phyloP scores from a whole-genome alignment of 2,888 invertebrate genomes.

The Aromia moschata region DNA sequence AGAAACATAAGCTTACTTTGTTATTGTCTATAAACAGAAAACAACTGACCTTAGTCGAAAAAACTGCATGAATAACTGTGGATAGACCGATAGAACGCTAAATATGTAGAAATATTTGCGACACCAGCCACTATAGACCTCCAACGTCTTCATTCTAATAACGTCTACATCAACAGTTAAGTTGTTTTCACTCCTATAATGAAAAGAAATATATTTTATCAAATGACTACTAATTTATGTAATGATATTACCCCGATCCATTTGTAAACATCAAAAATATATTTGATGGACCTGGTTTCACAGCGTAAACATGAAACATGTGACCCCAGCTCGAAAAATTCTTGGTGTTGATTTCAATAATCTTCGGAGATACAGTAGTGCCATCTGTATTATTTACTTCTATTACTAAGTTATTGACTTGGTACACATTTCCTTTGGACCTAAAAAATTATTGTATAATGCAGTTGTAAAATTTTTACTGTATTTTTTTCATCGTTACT shows the following conservation, averaged over 20 bases:
- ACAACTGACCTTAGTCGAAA: constrained; percentile 17
- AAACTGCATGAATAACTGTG: constrained; percentile 18
- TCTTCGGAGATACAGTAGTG: constrained; percentile 12
- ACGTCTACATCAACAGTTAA: constrained; percentile 5
- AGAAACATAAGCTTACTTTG: constrained; percentile 16
- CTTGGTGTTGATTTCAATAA: constrained; percentile 14
- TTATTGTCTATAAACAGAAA: neutral
- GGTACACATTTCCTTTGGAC: constrained; percentile 4
- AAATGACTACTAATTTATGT: too few species aligned
- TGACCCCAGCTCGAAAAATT: constrained; percentile 21
- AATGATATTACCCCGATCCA: constrained; percentile 1
- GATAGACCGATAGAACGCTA: constrained; percentile 14
- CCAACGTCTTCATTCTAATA: constrained; percentile 7
- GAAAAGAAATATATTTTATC: too few species aligned
- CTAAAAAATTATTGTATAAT: constrained; percentile 3
- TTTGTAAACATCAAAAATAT: constrained; percentile 8
- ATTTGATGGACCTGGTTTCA: constrained; percentile 9
- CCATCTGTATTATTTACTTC: constrained; percentile 10
- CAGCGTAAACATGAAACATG: constrained; percentile 19
- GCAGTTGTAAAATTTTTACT: too few species aligned
- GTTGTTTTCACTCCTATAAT: neutral
- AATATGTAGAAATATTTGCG: constrained; percentile 26
- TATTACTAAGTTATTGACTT: neutral
- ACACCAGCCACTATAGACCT: constrained; percentile 10
- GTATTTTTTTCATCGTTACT: too few species aligned